Evolutionary conservation across 2,797 vertebrate genomes (phyloP).

Genomic region (Sebastes hubbsi): DNA sequence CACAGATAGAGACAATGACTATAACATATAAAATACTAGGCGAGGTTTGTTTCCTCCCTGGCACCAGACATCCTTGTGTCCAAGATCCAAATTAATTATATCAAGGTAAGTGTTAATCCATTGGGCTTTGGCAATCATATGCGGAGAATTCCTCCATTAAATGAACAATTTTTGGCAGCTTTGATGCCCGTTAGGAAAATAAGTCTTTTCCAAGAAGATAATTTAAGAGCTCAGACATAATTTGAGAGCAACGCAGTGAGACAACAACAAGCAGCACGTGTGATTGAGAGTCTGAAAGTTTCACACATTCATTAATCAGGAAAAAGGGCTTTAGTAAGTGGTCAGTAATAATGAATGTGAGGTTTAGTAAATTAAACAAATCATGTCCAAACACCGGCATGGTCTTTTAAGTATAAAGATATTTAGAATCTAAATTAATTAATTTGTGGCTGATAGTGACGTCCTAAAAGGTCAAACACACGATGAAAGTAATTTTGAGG

Average conservation of each 20-base stretch:
- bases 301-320: not conserved
- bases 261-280: not conserved
- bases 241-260: not conserved
- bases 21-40: not conserved
- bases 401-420: not conserved
- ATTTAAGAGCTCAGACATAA: constrained; percentile 10
- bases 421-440: not conserved
- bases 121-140: not conserved
- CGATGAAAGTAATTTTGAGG: constrained; percentile 1
- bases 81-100: constrained; percentile 16
- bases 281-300: constrained; percentile 5
- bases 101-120: constrained; percentile 9
- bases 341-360: not conserved
- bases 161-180: constrained; percentile 11
- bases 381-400: not conserved
- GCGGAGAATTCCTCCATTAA: not conserved
- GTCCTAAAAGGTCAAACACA: not conserved
- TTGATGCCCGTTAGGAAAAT: constrained; percentile 1
- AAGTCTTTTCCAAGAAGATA: constrained; percentile 22
- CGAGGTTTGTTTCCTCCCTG: not conserved
- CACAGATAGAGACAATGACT: not conserved
- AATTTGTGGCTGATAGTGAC: not conserved
- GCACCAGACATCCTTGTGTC: not conserved
- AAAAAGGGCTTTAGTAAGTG: not conserved
- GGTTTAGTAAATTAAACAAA: not conserved